phyloP scores from a whole-genome alignment of 2,113 vertebrate species.

The Aphyosemion australe region DNA sequence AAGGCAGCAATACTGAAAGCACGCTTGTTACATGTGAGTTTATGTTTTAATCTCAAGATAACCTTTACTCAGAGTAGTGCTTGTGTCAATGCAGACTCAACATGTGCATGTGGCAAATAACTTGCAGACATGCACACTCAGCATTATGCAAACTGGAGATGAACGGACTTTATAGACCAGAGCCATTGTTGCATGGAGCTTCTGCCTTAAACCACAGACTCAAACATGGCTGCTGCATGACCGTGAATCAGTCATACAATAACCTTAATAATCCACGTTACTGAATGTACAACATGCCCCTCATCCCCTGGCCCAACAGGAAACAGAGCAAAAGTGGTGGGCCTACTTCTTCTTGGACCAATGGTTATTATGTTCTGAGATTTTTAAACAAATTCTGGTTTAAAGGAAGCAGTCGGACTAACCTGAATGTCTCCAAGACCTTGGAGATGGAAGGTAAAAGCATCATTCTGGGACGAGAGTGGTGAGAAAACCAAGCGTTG shows the following conservation, averaged over 20 bases:
- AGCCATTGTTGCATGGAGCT: conserved; percentile 67
- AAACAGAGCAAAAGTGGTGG: conserved; percentile 23
- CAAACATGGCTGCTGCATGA: conserved; percentile 37
- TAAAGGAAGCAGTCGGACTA: conserved; percentile 17
- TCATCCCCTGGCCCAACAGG: too few species aligned
- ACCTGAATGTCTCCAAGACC: not conserved
- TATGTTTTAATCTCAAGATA: conserved; percentile 5
- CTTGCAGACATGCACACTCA: conserved; percentile 35
- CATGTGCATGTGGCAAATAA: conserved; percentile 51
- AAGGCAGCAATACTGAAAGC: not conserved
- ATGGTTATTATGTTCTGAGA: conserved; percentile 2
- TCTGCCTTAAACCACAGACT: conserved; percentile 69
- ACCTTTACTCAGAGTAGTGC: not conserved
- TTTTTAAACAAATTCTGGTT: not conserved
- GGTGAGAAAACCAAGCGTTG: not conserved
- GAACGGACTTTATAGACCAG: conserved; percentile 19
- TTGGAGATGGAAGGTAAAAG: not conserved
- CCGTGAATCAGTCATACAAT: conserved; percentile 21
- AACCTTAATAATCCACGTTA: conserved; percentile 3
- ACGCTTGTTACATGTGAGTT: conserved; percentile 9
- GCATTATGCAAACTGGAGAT: not conserved
- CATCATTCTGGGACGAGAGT: conserved; percentile 5
- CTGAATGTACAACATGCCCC: conserved; percentile 57
- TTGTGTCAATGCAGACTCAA: conserved; percentile 32
- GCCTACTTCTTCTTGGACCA: conserved; percentile 27